phyloP scores from a whole-genome alignment of 2,113 vertebrate species.

The Myotis davidii region DNA sequence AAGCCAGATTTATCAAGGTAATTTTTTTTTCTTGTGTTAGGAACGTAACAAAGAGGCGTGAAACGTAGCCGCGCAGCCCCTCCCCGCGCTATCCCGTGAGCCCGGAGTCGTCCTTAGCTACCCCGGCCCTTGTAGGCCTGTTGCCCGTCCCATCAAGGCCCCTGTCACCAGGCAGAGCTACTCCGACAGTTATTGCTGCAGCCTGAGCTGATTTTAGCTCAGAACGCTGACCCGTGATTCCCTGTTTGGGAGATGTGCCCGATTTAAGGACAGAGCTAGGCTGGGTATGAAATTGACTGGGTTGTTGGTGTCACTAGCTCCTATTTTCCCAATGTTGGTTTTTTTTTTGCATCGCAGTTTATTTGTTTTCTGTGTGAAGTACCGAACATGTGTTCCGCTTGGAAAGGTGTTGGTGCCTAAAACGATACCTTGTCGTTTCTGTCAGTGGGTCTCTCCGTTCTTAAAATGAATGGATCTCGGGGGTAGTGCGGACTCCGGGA shows the following conservation, averaged over 20 bases:
- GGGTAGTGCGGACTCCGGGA: not conserved
- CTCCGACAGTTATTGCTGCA: not conserved
- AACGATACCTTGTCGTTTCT: not conserved
- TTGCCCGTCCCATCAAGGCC: not conserved
- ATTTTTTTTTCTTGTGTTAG: not conserved
- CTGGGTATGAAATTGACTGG: too few relatives aligned
- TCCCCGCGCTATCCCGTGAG: not conserved
- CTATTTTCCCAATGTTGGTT: fast-evolving
- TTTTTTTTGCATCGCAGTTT: not conserved
- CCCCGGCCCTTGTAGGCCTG: not conserved
- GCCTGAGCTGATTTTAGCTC: not conserved
- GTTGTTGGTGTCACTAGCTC: not conserved
- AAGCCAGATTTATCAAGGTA: not conserved
- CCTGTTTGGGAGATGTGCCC: not conserved
- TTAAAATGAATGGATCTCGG: not conserved
- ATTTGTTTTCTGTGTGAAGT: not conserved
- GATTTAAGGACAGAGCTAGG: fast-evolving
- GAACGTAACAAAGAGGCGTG: not conserved
- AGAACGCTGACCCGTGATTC: not conserved
- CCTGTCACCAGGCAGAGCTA: not conserved
- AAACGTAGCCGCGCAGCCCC: fast-evolving
- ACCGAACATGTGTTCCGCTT: not conserved
- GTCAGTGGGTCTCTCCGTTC: not conserved
- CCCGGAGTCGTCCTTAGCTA: fast-evolving
- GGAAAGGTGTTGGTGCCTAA: not conserved